Evolutionary conservation across 1,140 invertebrate genomes (phyloP), one percentile per base, ranked within the genome.

Genomic region (Cyphomyrmex costatus): DNA sequence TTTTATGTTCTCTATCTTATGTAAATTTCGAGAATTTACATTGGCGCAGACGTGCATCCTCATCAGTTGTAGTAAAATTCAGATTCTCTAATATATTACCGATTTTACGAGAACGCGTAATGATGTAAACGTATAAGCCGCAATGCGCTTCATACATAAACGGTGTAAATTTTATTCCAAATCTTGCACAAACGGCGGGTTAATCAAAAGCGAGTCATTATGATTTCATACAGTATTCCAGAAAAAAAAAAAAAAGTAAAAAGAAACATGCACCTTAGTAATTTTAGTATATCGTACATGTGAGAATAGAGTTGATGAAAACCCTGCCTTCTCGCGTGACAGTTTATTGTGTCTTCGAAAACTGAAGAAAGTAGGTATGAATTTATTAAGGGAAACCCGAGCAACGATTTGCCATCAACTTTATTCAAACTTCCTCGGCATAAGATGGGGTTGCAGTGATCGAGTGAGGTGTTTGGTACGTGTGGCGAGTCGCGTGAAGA

Each of bases 401-500:
- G 27, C 51, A 49, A 49, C 16, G 30, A 60, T 61, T 73, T 83
- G 36, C 86, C 86, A 89, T 89, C 87, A 79, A 89, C 88, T 78
- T 89, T 49, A 71, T 85, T 73, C 88, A 73, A 56, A 46, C 30
- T 83, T 89, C 21, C 65, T 83, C 56, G 58, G 61, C 6, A 83
- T 30, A 74, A 73, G 49, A 78, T 89, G 78, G 73, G 88, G 51
- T 89, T 89, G 88, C 87, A 86, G 85, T 86, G 78, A 78, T 76
- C 46, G 84, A 86, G 24, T 86, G 73, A 84, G 71, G 5, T 58
- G 74, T 80, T 42, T 74, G 63, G 66, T 82, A 63, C 51, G 46
- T 56, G 49, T 85, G 46, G 24, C 65, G 24, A 74, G 24, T 71
- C 53, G 46, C 24, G 61, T 71, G 65, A 63, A 71, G 14, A 73